Percentiles rank a stretch among this genome's conserved stretches.
Evolutionary conservation across 2,113 vertebrate species (phyloP).

Genomic region (Crocuta crocuta): DNA sequence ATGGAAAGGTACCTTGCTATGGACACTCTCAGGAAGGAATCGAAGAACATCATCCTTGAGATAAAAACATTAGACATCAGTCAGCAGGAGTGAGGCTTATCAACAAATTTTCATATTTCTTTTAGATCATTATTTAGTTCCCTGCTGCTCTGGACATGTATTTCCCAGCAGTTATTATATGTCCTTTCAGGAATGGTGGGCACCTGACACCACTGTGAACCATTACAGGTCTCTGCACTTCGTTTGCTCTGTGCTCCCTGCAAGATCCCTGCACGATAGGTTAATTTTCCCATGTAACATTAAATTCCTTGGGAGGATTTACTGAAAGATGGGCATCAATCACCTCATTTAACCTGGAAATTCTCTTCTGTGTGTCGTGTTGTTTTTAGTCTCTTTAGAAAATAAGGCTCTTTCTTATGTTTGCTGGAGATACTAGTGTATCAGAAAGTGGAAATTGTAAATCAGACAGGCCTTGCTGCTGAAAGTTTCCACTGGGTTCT

Average conservation of each 20-base stretch:
- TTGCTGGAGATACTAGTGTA: neutral
- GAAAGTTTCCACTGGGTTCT: too few species aligned
- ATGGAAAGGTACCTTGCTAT: neutral
- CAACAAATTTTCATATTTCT: neutral
- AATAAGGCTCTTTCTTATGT: neutral
- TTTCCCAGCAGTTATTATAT: neutral
- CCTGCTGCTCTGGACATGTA: neutral
- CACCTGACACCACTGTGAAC: neutral
- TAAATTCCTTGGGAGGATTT: neutral
- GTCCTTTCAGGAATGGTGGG: neutral
- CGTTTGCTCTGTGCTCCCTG: neutral
- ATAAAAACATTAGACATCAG: neutral
- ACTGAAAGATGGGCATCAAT: neutral
- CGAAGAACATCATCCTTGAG: neutral
- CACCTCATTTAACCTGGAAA: neutral
- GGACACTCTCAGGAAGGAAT: neutral
- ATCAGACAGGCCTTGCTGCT: neutral
- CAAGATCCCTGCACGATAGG: neutral
- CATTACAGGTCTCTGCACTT: neutral
- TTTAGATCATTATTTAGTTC: neutral
- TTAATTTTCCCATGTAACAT: neutral
- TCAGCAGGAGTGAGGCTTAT: neutral
- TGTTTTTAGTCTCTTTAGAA: neutral
- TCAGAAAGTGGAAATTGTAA: neutral
- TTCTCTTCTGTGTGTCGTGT: neutral